Percentiles rank a stretch among this genome's conserved stretches.
These are phyloP conservation scores for Phengaris arion DNA, from an alignment of 2,888 invertebrate genomes.

Conservation along the genomic window DNA sequence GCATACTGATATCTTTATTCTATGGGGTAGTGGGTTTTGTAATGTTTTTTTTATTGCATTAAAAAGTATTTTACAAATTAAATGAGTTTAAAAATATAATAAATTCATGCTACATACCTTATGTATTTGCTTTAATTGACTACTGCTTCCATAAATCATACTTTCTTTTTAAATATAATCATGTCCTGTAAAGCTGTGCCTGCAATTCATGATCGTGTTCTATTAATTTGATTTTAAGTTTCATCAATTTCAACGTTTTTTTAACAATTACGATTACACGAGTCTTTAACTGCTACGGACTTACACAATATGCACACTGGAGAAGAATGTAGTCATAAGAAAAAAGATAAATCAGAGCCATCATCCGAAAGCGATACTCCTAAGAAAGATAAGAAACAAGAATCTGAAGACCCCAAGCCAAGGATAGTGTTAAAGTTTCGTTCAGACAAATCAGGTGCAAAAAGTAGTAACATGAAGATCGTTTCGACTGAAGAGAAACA, in stretches of 20 bases:
- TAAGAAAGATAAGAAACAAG: constrained; percentile 57
- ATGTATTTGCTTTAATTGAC: not conserved
- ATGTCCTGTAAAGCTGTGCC: not conserved
- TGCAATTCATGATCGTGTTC: not conserved
- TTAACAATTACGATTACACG: not conserved
- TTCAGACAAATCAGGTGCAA: constrained; percentile 79
- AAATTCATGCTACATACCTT: not conserved
- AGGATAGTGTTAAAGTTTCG: constrained; percentile 82
- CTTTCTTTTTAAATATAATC: not conserved
- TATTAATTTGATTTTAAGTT: not conserved
- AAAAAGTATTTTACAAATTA: not conserved
- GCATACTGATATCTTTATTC: too few species aligned
- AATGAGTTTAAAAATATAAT: not conserved
- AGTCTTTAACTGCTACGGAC: constrained; percentile 35
- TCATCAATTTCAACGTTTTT: not conserved
- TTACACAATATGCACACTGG: constrained; percentile 68
- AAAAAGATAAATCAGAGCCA: constrained; percentile 52
- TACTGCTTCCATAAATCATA: not conserved
- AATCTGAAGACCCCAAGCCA: constrained; percentile 72
- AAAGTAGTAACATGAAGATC: constrained; percentile 75
- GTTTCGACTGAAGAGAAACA: constrained; percentile 70
- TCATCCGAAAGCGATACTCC: constrained; percentile 51
- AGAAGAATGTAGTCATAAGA: constrained; percentile 53
- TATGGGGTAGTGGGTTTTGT: not conserved
- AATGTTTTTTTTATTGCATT: not conserved